Conservation (phyloP, 2,113 vertebrate species). For the Brachypteracias leptosomus region DNA sequence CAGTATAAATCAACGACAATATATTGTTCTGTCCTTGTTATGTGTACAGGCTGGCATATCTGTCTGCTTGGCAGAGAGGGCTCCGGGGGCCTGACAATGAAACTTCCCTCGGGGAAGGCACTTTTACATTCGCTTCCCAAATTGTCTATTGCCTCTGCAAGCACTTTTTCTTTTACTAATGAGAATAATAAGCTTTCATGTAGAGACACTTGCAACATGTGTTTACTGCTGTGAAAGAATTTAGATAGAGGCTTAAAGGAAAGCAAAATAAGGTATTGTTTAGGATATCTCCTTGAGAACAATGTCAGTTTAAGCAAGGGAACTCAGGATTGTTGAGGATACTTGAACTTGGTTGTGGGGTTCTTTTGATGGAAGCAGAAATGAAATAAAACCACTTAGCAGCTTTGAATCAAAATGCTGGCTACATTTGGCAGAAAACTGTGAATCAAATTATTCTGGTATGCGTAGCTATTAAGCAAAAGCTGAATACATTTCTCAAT, state of each 20-base stretch:
- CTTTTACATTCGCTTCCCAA: conserved; percentile 19
- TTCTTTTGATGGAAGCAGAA: conserved; percentile 49
- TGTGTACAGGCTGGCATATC: background rate
- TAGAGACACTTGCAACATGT: conserved; percentile 27
- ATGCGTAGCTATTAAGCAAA: conserved; percentile 47
- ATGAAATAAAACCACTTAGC: conserved; percentile 40
- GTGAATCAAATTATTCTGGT: conserved; percentile 41
- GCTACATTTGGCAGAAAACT: conserved; percentile 35
- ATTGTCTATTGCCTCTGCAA: conserved; percentile 48
- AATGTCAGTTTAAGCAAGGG: conserved; percentile 38
- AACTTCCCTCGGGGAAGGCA: conserved; percentile 14
- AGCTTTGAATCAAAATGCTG: conserved; percentile 40
- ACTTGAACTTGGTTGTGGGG: conserved; percentile 37
- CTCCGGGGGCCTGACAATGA: background rate
- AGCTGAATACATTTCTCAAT: conserved; percentile 21
- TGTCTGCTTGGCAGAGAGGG: background rate
- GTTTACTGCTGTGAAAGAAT: conserved; percentile 44
- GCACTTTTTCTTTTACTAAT: conserved; percentile 60
- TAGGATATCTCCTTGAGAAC: conserved; percentile 43
- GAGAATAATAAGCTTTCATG: conserved; percentile 58
- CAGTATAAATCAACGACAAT: conserved; percentile 43
- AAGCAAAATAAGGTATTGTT: conserved; percentile 51
- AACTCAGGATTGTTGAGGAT: conserved; percentile 27
- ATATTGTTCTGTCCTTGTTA: conserved; percentile 39
- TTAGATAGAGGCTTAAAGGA: conserved; percentile 25